Base-by-base conservation (phyloP, 2,113 vertebrate species). In the Serinus canaria region DNA sequence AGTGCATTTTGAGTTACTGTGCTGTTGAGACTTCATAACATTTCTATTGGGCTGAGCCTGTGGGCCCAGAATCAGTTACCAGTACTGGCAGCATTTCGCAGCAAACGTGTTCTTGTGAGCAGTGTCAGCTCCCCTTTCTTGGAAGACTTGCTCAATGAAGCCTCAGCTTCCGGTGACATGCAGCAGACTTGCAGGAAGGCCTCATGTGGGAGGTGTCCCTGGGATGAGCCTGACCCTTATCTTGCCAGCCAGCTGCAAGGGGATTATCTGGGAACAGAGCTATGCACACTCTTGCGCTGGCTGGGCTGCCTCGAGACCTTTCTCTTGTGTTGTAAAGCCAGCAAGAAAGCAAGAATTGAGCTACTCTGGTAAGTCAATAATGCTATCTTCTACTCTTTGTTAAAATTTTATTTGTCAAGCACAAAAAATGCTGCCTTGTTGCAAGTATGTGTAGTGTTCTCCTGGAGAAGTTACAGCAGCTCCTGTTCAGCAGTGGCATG, bases 171-270 rank as follows among this genome's bases (percentile, higher is more conserved):
- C 8, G 17, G 20, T 43, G 83, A 43, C 59, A 41, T 3, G 74
- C 83, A 72, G 52, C 87, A 75, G 37, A 24, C 31, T 68, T 67
- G 69, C 72, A 70, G 93, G 86, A 91, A 83, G 88, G 73, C 35
- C 83, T 83, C 49, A 1, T 66, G 73, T 78, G 88, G 96, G 96
- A 95, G 90, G 92, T 70, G 93, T 74, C 92, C 67, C 56, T 59
- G 67, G 85, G 92, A 89, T 89, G 68, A 83, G 94, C 83, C 50
- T 56, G 46, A 15, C 73, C 55, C 73, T 97, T 97, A 97, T 97
- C 97, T 95, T 70, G 74, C 30, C 53, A 60, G 83, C 80, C 96
- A 97, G 95, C 94, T 96, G 96, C 74, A 58, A 25, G 77, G 67
- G 92, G 50, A 49, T 56, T 76, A 82, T 95, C 77, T 0, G 9